A percentile compares a stretch with the other conserved stretches of the same genome.
These are phyloP conservation scores for Myathropa florea DNA, from an alignment of 2,888 invertebrate species.

Conservation along the genomic window DNA sequence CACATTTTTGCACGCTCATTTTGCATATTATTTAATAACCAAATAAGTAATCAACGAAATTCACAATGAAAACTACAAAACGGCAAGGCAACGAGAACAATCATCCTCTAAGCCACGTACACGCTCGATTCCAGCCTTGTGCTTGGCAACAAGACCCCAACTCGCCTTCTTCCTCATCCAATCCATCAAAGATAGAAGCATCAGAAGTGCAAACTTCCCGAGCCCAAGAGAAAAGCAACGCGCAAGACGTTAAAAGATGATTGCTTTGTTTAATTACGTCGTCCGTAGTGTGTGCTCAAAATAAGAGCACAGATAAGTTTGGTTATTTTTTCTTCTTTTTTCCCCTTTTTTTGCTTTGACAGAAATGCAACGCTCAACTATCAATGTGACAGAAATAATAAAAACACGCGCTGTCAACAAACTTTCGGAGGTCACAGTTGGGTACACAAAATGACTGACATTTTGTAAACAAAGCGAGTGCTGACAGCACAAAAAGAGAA, in stretches of 20 bases:
- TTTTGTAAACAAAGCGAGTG: conserved; percentile 25
- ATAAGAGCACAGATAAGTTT: conserved; percentile 38
- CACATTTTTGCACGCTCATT: neutral
- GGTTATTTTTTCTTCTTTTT: conserved; percentile 6
- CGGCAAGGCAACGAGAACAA: conserved; percentile 4
- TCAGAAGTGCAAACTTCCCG: neutral
- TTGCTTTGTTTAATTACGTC: conserved; percentile 17
- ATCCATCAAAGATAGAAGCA: neutral
- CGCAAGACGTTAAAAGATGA: conserved; percentile 23
- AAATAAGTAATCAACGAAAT: neutral
- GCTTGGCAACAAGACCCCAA: conserved; percentile 15
- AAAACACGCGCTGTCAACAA: conserved; percentile 36
- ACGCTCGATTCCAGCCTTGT: conserved; percentile 8
- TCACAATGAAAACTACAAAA: neutral
- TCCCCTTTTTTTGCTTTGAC: neutral
- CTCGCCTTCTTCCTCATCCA: conserved; percentile 19
- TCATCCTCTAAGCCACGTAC: conserved; percentile 2
- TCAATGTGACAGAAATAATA: conserved; percentile 10
- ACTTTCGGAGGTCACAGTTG: conserved; percentile 48
- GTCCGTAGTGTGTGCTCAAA: conserved; percentile 7
- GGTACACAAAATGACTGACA: conserved; percentile 14
- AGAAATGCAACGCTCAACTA: conserved; percentile 34
- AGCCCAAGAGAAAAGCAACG: neutral
- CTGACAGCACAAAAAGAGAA: neutral
- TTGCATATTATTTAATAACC: neutral